Base-by-base conservation (phyloP, 2,888 invertebrate genomes). In the Toxonevra muliebris region DNA sequence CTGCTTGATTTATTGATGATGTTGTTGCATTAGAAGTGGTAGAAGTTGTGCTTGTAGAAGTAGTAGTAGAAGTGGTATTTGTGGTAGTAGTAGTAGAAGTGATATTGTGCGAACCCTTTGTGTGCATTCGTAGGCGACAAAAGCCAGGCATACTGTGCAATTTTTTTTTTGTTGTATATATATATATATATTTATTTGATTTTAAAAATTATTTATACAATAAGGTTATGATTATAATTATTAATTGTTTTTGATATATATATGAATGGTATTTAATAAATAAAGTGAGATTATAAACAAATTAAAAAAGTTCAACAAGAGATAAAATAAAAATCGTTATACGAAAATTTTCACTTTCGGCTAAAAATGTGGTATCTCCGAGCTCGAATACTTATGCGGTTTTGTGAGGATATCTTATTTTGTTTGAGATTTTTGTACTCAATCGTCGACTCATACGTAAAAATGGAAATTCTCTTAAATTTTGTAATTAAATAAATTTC, bases 71-170 rank as follows among this genome's bases (percentile, higher is more conserved):
- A 77, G 80, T 75, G 77, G 81, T 77, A 76, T 79, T 76, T 78
- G 79, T 77, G 79, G 82, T 76, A 76, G 80, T 76, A 81, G 81
- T 76, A 83, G 81, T 77, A 81, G 79, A 79, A 80, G 78, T 82
- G 81, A 84, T 79, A 84, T 82, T 81, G 82, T 84, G 84, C 80
- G 85, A 80, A 86, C 94, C 93, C 88, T 92, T 92, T 87, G 89
- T 89, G 91, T 94, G 91, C 91, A 98, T 93, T 89, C 97, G 95
- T 88, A 98, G 94, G 87, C 97, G 95, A 88, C 94, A 92, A 93
- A 97, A 98, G 88, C 98, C 98, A 88, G 95, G 93, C 90, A 97
- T 96, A 91, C 97, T 97, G 93, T 84, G 83, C 83, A 84, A 77
- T 77, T 78, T 76, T 73, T 74, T 71, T 61, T 69, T 70, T 64